A percentile compares a stretch with the other conserved stretches of the same genome.
phyloP scores from a whole-genome alignment of 2,113 vertebrate species.

The Mirza zaza region DNA sequence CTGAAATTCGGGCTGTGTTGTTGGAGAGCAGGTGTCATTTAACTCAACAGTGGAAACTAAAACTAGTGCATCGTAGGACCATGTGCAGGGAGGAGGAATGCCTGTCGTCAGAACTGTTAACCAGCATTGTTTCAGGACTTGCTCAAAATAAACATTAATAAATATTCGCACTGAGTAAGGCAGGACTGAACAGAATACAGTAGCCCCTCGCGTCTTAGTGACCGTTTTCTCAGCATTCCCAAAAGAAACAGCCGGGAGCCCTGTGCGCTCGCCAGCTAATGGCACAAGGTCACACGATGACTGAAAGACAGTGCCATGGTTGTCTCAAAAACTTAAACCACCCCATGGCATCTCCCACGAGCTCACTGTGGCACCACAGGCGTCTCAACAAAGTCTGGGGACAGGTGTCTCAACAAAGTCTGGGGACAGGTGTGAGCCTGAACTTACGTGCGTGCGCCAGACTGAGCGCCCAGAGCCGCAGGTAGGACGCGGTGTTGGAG shows the following conservation, averaged over 20 bases:
- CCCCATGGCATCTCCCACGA: neutral
- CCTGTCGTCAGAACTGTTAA: neutral
- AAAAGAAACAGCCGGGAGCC: neutral
- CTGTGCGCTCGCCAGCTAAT: too few species aligned
- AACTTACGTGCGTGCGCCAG: constrained; percentile 97
- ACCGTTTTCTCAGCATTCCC: neutral
- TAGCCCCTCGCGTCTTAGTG: too few species aligned
- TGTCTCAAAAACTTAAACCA: fast-evolving
- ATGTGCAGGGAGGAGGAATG: fast-evolving
- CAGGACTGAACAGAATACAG: neutral
- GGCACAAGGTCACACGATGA: fast-evolving
- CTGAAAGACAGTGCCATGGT: fast-evolving
- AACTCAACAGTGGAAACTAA: neutral
- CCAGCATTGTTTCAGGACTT: neutral
- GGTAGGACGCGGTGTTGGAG: constrained; percentile 97
- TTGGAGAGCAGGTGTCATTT: neutral
- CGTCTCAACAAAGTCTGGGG: neutral
- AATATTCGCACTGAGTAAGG: neutral
- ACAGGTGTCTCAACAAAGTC: neutral
- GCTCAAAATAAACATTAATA: too few species aligned
- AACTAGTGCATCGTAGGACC: neutral
- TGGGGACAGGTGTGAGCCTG: neutral
- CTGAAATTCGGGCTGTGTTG: fast-evolving
- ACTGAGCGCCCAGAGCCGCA: constrained; percentile 97
- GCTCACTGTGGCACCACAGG: fast-evolving